Evolutionary conservation across 2,888 invertebrate genomes (phyloP).

Genomic region (Ferdinandea cuprea): DNA sequence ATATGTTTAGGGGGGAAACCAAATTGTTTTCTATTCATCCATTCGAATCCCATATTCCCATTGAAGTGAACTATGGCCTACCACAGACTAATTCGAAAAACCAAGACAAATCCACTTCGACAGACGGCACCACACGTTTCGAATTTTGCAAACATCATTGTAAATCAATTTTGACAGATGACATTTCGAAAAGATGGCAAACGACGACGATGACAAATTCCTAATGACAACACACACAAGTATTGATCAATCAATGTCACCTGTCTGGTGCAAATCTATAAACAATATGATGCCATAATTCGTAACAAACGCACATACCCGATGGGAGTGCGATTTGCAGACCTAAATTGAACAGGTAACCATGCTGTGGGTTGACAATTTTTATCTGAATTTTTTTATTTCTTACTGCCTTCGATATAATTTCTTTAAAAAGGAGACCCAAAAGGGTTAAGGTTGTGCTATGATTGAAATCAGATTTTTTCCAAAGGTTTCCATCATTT

Average conservation of each 20-base stretch:
- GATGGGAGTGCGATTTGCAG: not conserved
- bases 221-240: conserved; percentile 73
- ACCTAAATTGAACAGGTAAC: conserved; percentile 40
- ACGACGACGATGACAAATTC: conserved; percentile 69
- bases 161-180: conserved; percentile 79
- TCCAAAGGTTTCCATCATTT: conserved; percentile 62
- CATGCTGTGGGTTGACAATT: conserved; percentile 57
- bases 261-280: conserved; percentile 80
- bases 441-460: conserved; percentile 45
- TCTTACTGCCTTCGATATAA: not conserved
- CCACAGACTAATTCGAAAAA: not conserved
- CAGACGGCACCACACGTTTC: conserved; percentile 28
- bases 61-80: conserved; percentile 39
- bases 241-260: conserved; percentile 83
- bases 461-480: conserved; percentile 71
- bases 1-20: too few species aligned
- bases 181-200: conserved; percentile 76
- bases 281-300: conserved; percentile 80
- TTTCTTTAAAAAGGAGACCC: not conserved
- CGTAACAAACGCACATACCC: conserved; percentile 1
- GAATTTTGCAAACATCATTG: conserved; percentile 70
- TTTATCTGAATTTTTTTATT: conserved; percentile 28
- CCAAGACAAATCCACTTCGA: not conserved
- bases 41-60: conserved; percentile 16
- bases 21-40: conserved; percentile 28